phyloP scores from a whole-genome alignment of 2,888 invertebrate genomes.

The Gymnoscelis rufifasciata region DNA sequence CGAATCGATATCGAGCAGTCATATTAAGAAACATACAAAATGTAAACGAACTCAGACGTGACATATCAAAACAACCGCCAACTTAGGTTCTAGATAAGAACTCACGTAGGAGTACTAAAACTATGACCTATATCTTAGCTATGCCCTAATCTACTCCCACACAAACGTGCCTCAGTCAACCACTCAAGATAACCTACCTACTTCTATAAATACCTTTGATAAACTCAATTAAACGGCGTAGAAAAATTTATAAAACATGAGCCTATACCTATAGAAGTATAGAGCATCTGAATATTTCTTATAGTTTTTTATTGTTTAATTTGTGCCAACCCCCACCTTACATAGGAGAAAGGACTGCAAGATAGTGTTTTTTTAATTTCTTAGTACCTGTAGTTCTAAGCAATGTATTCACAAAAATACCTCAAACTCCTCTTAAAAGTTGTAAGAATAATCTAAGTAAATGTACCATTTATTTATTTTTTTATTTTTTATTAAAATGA shows the following conservation, averaged over 20 bases:
- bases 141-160: conserved; percentile 53
- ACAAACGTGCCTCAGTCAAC: conserved; percentile 38
- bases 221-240: not conserved
- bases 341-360: no score
- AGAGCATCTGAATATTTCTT: no score
- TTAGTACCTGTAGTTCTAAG: no score
- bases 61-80: conserved; percentile 3
- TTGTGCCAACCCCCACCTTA: no score
- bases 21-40: not conserved
- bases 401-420: no score
- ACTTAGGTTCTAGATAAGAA: conserved; percentile 8
- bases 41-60: conserved; percentile 16
- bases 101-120: conserved; percentile 37
- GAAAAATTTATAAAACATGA: not conserved
- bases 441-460: no score
- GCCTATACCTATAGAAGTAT: not conserved
- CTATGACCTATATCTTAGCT: conserved; percentile 46
- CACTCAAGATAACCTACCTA: conserved; percentile 19
- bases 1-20: no score
- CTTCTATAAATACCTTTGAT: conserved; percentile 3
- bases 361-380: no score
- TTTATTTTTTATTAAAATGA: no score
- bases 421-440: no score
- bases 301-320: no score
- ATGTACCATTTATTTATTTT: no score